phyloP scores from a whole-genome alignment of 2,888 invertebrate species.

The Cheilosia vernalis region DNA sequence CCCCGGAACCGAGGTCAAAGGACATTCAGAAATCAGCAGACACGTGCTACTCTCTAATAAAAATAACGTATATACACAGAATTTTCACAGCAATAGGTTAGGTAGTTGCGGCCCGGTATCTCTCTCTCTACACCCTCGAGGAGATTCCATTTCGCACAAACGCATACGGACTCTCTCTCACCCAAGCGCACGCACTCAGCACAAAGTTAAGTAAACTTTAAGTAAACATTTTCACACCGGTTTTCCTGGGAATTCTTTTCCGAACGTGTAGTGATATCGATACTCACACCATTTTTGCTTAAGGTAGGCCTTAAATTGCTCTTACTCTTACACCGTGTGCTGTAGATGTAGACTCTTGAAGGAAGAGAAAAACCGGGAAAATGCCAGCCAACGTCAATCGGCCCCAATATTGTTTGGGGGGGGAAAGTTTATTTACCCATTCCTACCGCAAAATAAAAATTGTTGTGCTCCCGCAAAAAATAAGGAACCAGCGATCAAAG shows the following conservation, averaged over 20 bases:
- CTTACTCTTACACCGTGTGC: not conserved
- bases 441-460: conserved; percentile 40
- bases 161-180: not conserved
- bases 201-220: conserved; percentile 13
- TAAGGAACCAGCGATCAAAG: not conserved
- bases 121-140: not conserved
- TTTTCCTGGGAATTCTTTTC: not conserved
- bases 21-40: conserved; percentile 50
- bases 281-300: conserved; percentile 41
- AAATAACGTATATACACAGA: not conserved
- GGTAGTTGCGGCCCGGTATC: not conserved
- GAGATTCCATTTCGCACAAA: conserved; percentile 8
- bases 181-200: conserved; percentile 9
- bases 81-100: not conserved
- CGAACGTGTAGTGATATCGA: conserved; percentile 6
- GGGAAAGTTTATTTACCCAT: not conserved
- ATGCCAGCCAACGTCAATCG: conserved; percentile 30
- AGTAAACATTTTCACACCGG: conserved; percentile 11
- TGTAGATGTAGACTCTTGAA: not conserved
- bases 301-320: conserved; percentile 35
- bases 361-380: conserved; percentile 27
- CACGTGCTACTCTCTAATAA: conserved; percentile 52
- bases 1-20: conserved; percentile 38
- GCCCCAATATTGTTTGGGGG: not conserved
- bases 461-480: conserved; percentile 26